Evolutionary conservation across 2,797 vertebrate genomes (phyloP).

Genomic region (Onychomys arenicola): DNA sequence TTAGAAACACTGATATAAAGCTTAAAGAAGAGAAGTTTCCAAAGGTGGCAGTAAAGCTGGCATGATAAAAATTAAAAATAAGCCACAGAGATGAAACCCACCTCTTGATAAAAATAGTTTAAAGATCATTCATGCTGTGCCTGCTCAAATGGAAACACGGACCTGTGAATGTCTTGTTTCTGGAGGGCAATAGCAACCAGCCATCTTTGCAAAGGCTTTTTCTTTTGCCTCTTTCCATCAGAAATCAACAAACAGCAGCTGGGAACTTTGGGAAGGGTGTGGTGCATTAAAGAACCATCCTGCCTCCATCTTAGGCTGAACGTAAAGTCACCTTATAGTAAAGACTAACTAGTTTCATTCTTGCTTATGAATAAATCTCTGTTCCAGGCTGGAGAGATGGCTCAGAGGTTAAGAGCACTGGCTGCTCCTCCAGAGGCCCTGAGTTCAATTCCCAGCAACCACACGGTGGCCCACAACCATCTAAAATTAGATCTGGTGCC

Average conservation of each 20-base stretch:
- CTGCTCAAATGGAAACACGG: constrained; percentile 1
- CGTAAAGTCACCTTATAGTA: background rate
- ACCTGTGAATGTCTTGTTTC: background rate
- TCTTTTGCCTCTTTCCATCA: background rate
- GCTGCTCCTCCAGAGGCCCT: too few relatives aligned
- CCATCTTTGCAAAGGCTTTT: background rate
- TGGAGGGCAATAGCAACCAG: background rate
- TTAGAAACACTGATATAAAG: background rate
- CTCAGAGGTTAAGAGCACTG: too few relatives aligned
- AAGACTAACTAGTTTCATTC: background rate
- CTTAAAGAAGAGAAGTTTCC: background rate
- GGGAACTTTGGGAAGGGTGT: background rate
- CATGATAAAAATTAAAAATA: background rate
- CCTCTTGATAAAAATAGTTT: background rate
- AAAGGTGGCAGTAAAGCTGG: background rate
- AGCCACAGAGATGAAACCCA: background rate
- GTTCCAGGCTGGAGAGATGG: background rate
- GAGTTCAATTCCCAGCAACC: too few relatives aligned
- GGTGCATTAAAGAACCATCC: background rate
- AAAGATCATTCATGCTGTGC: background rate
- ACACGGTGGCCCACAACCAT: too few relatives aligned
- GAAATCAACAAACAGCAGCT: background rate
- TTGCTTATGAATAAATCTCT: background rate
- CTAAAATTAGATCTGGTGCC: too few relatives aligned
- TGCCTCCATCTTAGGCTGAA: background rate